Evolutionary conservation across 2,113 vertebrate genomes (phyloP), one percentile per base, ranked within the genome.

Genomic region (Urocynchramus pylzowi): DNA sequence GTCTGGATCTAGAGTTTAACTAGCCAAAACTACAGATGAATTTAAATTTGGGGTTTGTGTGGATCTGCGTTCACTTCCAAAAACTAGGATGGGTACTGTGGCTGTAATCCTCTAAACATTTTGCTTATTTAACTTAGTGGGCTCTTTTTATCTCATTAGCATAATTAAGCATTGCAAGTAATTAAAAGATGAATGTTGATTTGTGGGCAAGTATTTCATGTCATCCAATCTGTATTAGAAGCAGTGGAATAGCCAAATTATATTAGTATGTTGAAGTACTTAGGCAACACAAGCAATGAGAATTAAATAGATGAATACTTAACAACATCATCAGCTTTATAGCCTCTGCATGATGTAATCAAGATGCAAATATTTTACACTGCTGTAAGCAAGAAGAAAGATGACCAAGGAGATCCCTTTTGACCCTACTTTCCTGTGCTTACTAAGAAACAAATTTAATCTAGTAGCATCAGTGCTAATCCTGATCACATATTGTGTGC

Each of bases 261-360:
- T 73, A 63, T 74, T 73, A 77, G 39, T 30, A 10, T 75, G 53
- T 56, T 84, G 60, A 71, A 88, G 68, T 74, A 93, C 14, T 79
- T 76, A 41, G 23, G 21, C 44, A 68, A 88, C 39, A 75, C 52
- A 84, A 87, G 49, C 60, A 90, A 75, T 81, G 59, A 84, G 30
- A 74, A 92, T 90, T 83, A 90, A 94, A 84, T 35, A 74, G 44
- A 70, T 68, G 85, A 90, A 57, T 84, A 45, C 23, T 94, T 86
- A 95, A 74, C 54, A 61, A 15, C 41, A 44, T 81, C 45, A 93
- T 92, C 71, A 94, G 9, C 60, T 93, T 87, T 71, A 67, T 50
- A 56, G 35, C 33, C 35, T 81, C 71, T 77, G n/a, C 56, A 64
- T 90, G 47, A 61, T 92, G 30, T 35, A 69, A 67, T 61, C 42